Percentiles rank a stretch among this genome's conserved stretches.
These are phyloP conservation scores for Lucinisca nassula DNA, from an alignment of 2,888 invertebrate species.

Conservation along the genomic window DNA sequence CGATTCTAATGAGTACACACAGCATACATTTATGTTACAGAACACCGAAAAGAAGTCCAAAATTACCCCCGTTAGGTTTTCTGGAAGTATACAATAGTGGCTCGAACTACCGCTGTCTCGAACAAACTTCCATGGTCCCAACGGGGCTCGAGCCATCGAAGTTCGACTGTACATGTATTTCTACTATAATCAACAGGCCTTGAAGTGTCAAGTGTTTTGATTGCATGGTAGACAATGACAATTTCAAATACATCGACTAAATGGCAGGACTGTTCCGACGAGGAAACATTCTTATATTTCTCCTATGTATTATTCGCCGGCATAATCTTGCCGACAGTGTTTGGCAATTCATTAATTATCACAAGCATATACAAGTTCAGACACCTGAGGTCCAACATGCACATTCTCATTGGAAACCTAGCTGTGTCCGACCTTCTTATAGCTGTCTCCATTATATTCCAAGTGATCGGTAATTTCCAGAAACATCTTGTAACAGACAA, in stretches of 20 bases:
- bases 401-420: slow-evolving; percentile 59
- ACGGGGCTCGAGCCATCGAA: too few relatives aligned
- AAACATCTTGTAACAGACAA: slow-evolving; percentile 33
- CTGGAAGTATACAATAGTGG: too few relatives aligned
- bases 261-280: slow-evolving; percentile 52
- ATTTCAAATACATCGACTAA: neutral
- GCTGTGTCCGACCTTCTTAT: slow-evolving; percentile 57
- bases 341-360: slow-evolving; percentile 57
- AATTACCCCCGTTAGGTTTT: too few relatives aligned
- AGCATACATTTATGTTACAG: too few relatives aligned
- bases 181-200: too few relatives aligned
- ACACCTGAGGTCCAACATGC: slow-evolving; percentile 58
- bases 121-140: too few relatives aligned
- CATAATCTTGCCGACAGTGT: slow-evolving; percentile 57
- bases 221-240: too few relatives aligned
- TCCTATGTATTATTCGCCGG: slow-evolving; percentile 51
- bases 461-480: slow-evolving; percentile 35
- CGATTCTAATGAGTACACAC: too few relatives aligned
- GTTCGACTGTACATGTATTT: too few relatives aligned
- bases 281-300: slow-evolving; percentile 51
- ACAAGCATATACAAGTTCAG: slow-evolving; percentile 48
- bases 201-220: too few relatives aligned
- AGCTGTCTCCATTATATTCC: slow-evolving; percentile 50
- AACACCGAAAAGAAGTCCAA: too few relatives aligned
- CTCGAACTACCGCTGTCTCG: too few relatives aligned